phyloP scores from a whole-genome alignment of 1,140 invertebrate species.

The Dreissena rostriformis region DNA sequence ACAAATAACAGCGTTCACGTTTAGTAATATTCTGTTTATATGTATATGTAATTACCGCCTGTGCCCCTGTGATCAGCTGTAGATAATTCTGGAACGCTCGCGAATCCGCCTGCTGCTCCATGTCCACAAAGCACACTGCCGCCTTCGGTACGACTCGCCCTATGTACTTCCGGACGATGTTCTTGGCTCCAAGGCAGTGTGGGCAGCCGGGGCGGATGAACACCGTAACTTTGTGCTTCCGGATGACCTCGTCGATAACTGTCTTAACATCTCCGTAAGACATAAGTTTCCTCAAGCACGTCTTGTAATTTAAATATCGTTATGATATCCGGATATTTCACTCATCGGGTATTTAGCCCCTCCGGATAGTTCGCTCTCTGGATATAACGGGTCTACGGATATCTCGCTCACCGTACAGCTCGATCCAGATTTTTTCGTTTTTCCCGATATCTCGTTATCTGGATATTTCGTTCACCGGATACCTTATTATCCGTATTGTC shows the following conservation, averaged over 20 bases:
- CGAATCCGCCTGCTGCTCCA: conserved; percentile 13
- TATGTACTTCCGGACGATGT: conserved; percentile 24
- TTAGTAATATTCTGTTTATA: too few relatives aligned
- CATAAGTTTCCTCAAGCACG: neutral
- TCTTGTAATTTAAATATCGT: too few relatives aligned
- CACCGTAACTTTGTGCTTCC: neutral
- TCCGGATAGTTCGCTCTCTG: too few relatives aligned
- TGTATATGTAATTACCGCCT: conserved; percentile 10
- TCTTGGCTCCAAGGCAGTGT: conserved; percentile 29
- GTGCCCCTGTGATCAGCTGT: neutral
- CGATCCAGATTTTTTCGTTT: too few relatives aligned
- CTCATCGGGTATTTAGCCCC: too few relatives aligned
- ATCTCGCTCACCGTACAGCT: too few relatives aligned
- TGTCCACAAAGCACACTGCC: conserved; percentile 19
- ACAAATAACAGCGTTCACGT: too few relatives aligned
- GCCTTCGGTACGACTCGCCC: neutral
- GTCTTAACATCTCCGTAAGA: conserved; percentile 15
- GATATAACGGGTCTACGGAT: too few relatives aligned
- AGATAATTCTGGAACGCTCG: conserved; percentile 20
- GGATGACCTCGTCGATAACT: conserved; percentile 6
- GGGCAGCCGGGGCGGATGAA: conserved; percentile 25
- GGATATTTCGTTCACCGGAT: too few relatives aligned
- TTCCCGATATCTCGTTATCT: too few relatives aligned
- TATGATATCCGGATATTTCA: too few relatives aligned
- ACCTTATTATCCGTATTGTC: too few relatives aligned